phyloP scores from a whole-genome alignment of 1,140 invertebrate species.

The Drosophila oshimai region DNA sequence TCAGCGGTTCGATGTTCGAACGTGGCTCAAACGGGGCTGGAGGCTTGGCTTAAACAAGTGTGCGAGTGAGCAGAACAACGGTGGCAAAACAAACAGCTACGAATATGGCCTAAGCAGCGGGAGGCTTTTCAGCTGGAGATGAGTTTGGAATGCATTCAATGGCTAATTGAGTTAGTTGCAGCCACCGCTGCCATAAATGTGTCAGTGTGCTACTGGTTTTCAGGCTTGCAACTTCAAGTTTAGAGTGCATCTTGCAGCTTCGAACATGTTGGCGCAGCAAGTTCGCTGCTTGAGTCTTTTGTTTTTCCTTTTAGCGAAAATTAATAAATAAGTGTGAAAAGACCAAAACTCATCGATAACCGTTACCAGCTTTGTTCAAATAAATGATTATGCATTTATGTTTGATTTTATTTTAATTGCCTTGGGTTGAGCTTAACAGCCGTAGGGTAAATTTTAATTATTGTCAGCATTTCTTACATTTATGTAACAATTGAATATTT shows the following conservation, averaged over 20 bases:
- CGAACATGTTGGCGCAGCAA: constrained; percentile 44
- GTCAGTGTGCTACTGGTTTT: constrained; percentile 51
- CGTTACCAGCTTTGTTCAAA: constrained; percentile 55
- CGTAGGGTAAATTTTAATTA: constrained; percentile 12
- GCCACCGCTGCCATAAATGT: constrained; percentile 42
- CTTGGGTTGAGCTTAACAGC: constrained; percentile 3
- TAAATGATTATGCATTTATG: constrained; percentile 55
- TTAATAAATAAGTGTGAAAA: constrained; percentile 22
- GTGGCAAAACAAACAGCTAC: neutral
- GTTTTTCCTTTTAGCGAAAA: constrained; percentile 29
- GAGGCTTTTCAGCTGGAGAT: constrained; percentile 6
- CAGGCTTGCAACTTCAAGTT: constrained; percentile 8
- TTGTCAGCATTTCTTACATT: constrained; percentile 35
- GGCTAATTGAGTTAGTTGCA: constrained; percentile 59
- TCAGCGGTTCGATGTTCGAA: constrained; percentile 52
- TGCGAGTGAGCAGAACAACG: neutral
- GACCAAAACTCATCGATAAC: constrained; percentile 39
- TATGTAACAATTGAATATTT: constrained; percentile 55
- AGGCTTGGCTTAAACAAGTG: constrained; percentile 13
- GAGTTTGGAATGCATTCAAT: constrained; percentile 35
- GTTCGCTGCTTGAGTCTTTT: constrained; percentile 69
- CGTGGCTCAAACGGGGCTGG: constrained; percentile 44
- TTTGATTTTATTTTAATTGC: constrained; percentile 46
- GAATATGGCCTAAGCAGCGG: neutral
- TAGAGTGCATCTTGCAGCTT: constrained; percentile 16